Evolutionary conservation across 2,113 vertebrate genomes (phyloP), one percentile per base, ranked within the genome.

Genomic region (Salvator merianae): DNA sequence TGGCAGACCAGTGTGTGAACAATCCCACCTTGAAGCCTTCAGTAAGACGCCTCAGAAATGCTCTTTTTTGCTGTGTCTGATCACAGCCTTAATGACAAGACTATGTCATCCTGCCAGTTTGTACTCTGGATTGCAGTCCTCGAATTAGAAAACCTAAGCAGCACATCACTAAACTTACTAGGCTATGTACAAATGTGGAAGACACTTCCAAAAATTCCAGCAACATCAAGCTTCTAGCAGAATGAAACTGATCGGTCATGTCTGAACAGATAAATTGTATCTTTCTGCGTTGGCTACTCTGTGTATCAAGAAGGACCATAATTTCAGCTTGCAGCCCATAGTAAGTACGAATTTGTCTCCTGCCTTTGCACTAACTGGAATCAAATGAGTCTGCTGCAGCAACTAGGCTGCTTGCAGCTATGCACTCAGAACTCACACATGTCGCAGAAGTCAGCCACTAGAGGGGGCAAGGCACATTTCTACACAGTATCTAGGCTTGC

Each of bases 401-500:
- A 26, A 86, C 70, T 53, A 55, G 20, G 55, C 2, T 59, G 55
- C 55, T 59, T 59, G 55, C 55, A 59, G 18, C 55, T 59, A 59
- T 20, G 16, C 16, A 20, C 55, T 5, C 55, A 59, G 55, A 59
- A 59, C 20, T 68, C 34, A 81, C 55, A 90, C n/a, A 75, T 53
- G 28, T 84, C 53, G 20, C 22, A 20, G 0, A 81, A 74, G 59
- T 50, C 84, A 89, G 83, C 82, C 88, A 68, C 32, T 3, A 81
- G 81, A 87, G 81, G 47, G 22, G 59, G 74, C 77, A 87, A 0
- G 65, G 70, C 73, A 82, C 76, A 66, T 71, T 59, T 59, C 55
- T 59, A 16, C 55, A 59, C 16, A 59, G 4, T 55, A 78, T 71
- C 32, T 12, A 72, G 30, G 69, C 20, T 43, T 43, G 53, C 28